Conservation (phyloP, 2,113 vertebrate genomes). For the Rissa tridactyla region DNA sequence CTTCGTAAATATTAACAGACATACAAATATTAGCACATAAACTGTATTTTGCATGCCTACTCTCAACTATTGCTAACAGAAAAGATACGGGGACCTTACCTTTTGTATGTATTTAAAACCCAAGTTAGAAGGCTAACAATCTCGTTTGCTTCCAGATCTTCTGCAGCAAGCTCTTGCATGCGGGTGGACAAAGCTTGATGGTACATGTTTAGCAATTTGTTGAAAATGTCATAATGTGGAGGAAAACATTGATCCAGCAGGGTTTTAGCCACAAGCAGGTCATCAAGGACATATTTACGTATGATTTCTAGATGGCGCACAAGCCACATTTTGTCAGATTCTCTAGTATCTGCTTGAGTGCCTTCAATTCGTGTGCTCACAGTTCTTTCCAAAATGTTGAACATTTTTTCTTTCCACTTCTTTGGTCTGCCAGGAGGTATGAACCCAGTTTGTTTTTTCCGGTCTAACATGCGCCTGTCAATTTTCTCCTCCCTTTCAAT, state of each 20-base stretch:
- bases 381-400: slow-evolving; percentile 87
- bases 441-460: slow-evolving; percentile 92
- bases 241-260: slow-evolving; percentile 95
- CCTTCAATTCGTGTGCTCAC: slow-evolving; percentile 91
- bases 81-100: slow-evolving; percentile 67
- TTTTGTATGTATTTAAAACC: slow-evolving; percentile 95
- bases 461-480: slow-evolving; percentile 90
- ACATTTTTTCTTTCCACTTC: slow-evolving; percentile 93
- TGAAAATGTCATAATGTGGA: slow-evolving; percentile 91
- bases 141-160: slow-evolving; percentile 94
- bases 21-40: neutral
- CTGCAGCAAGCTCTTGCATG: slow-evolving; percentile 88
- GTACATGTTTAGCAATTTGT: slow-evolving; percentile 85
- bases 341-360: slow-evolving; percentile 89
- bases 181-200: slow-evolving; percentile 85
- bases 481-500: slow-evolving; percentile 96
- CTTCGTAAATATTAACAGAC: neutral
- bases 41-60: neutral
- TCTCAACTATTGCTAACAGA: neutral
- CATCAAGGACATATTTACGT: slow-evolving; percentile 91
- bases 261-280: slow-evolving; percentile 88
- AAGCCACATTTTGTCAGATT: slow-evolving; percentile 98
- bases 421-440: slow-evolving; percentile 94
- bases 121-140: slow-evolving; percentile 93
- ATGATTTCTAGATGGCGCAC: slow-evolving; percentile 95